Percentiles rank a stretch among this genome's conserved stretches.
phyloP scores from a whole-genome alignment of 2,888 invertebrate genomes.

The Parapristionchus giblindavisi region DNA sequence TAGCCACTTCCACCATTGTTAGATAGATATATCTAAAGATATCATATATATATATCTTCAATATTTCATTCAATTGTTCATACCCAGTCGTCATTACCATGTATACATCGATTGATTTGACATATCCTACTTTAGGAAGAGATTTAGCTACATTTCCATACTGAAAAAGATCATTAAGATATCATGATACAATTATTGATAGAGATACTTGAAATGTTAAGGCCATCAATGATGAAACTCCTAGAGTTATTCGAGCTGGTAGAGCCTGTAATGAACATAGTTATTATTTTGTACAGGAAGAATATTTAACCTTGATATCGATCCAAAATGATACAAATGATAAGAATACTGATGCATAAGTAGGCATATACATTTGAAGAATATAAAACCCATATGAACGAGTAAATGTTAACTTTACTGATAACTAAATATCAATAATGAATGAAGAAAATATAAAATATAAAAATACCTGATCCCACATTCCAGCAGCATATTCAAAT shows the following conservation, averaged over 20 bases:
- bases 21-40: constrained; percentile 59
- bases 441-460: not conserved
- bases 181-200: not conserved
- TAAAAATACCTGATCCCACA: constrained; percentile 62
- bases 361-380: constrained; percentile 67
- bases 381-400: constrained; percentile 67
- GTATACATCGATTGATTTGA: constrained; percentile 67
- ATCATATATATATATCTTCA: not conserved
- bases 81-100: constrained; percentile 63
- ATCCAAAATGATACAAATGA: constrained; percentile 67
- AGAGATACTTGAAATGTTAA: constrained; percentile 57
- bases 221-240: constrained; percentile 64
- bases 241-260: constrained; percentile 64
- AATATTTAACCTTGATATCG: constrained; percentile 56
- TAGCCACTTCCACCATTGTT: constrained; percentile 66
- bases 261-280: constrained; percentile 45
- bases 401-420: constrained; percentile 64
- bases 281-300: not conserved
- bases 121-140: constrained; percentile 65
- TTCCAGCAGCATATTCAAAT: constrained; percentile 66
- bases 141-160: constrained; percentile 66
- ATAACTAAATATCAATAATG: constrained; percentile 49
- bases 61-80: constrained; percentile 23
- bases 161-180: constrained; percentile 54
- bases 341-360: constrained; percentile 62